Evolutionary conservation across 35 echinoderm and acorn worm species (phyloP).

Genomic region (Diadema setosum): DNA sequence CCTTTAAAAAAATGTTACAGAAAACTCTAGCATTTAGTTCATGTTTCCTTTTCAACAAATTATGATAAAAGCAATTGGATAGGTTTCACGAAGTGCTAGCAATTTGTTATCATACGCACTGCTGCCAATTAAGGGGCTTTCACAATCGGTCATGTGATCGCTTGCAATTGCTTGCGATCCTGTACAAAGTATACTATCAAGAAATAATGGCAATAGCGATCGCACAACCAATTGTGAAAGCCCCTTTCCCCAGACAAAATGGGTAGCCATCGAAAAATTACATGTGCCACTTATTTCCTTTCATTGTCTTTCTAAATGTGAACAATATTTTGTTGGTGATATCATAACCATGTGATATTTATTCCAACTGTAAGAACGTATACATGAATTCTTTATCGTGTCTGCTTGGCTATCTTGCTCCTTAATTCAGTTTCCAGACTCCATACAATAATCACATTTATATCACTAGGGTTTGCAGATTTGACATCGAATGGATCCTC

Average conservation of each 20-base stretch:
- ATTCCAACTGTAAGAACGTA: neutral
- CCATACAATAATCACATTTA: neutral
- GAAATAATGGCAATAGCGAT: neutral
- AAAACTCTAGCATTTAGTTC: neutral
- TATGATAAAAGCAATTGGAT: too few species aligned
- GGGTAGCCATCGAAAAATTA: neutral
- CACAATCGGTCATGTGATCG: too few species aligned
- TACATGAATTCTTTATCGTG: neutral
- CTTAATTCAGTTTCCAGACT: neutral
- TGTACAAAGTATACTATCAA: neutral
- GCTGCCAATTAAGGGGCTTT: too few species aligned
- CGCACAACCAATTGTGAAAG: neutral
- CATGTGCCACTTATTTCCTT: neutral
- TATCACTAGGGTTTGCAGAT: neutral
- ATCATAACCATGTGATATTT: neutral
- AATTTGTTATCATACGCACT: too few species aligned
- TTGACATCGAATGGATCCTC: neutral
- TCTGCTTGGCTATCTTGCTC: neutral
- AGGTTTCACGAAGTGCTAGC: too few species aligned
- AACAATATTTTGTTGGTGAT: neutral
- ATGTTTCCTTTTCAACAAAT: neutral
- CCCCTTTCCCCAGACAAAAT: neutral
- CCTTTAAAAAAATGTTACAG: neutral
- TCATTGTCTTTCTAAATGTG: neutral
- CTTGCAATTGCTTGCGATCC: neutral